Conservation (phyloP, 2,113 vertebrate species). For the Piliocolobus tephrosceles region DNA sequence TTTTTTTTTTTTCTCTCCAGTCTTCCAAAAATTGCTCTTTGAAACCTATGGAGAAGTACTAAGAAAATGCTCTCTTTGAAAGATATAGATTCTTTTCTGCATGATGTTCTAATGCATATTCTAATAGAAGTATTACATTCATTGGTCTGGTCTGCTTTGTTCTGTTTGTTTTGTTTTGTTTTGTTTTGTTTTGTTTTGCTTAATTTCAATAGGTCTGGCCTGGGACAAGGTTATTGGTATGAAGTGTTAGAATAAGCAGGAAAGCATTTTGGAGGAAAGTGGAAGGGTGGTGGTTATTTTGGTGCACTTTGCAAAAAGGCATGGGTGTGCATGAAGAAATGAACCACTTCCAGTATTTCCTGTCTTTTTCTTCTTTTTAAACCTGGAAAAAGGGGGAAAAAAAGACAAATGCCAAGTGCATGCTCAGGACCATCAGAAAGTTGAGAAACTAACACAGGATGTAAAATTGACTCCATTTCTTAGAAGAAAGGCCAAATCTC, state of each 20-base stretch:
- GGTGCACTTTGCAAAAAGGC: neutral
- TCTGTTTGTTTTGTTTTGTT: neutral
- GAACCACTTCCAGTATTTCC: neutral
- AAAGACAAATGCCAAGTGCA: neutral
- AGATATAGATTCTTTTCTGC: conserved; percentile 57
- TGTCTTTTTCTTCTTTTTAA: neutral
- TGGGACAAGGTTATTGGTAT: neutral
- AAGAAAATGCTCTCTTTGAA: conserved; percentile 49
- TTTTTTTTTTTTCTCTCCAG: conserved; percentile 80
- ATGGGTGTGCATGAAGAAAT: neutral
- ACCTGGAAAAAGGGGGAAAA: neutral
- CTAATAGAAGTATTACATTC: neutral
- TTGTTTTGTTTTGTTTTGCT: neutral
- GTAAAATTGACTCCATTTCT: neutral
- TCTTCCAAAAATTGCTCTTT: conserved; percentile 75
- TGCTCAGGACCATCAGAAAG: neutral
- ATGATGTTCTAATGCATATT: conserved; percentile 74
- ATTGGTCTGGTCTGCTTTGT: neutral
- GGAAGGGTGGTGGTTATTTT: too few species aligned
- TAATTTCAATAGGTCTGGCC: neutral
- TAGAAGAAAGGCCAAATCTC: neutral
- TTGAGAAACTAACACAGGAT: neutral
- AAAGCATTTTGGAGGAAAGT: neutral
- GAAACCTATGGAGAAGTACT: conserved; percentile 54
- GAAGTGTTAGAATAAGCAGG: neutral